Percentiles rank a stretch among this genome's conserved stretches.
These are phyloP conservation scores for Ectobius pallidus DNA, from an alignment of 2,888 invertebrate genomes.

Conservation along the genomic window DNA sequence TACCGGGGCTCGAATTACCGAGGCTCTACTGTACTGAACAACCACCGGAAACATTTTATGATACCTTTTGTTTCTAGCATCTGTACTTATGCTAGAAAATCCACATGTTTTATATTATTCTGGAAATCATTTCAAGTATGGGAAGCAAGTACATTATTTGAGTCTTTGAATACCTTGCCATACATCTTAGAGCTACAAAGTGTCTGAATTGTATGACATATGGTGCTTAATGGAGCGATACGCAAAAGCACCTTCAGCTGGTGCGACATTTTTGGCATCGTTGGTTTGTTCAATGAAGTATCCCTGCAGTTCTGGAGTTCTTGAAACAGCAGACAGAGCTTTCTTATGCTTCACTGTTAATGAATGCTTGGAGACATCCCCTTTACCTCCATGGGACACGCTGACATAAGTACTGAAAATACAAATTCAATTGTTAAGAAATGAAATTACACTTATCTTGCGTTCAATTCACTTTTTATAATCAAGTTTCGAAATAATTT, in stretches of 20 bases:
- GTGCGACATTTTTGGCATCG: no score
- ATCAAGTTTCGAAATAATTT: not conserved
- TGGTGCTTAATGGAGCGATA: not conserved
- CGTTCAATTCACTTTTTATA: no score
- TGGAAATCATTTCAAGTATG: not conserved
- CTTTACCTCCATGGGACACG: not conserved
- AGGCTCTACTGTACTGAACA: no score
- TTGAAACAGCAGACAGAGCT: not conserved
- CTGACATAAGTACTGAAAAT: no score
- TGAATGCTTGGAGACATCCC: not conserved
- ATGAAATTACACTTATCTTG: no score
- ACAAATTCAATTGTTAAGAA: no score
- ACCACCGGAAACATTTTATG: not conserved
- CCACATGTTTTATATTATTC: not conserved
- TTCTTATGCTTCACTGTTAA: not conserved
- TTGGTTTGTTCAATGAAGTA: conserved; percentile 1
- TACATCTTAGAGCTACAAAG: conserved; percentile 11
- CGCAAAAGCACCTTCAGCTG: not conserved
- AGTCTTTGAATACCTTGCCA: not conserved
- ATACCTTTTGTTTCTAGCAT: conserved; percentile 1
- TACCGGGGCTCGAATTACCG: no score
- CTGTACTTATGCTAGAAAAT: not conserved
- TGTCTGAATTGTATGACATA: not conserved
- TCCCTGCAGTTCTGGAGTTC: not conserved
- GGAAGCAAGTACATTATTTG: not conserved